A percentile compares a stretch with the other conserved stretches of the same genome.
Conservation (phyloP, 2,797 vertebrate genomes). For the Mus spretus region DNA sequence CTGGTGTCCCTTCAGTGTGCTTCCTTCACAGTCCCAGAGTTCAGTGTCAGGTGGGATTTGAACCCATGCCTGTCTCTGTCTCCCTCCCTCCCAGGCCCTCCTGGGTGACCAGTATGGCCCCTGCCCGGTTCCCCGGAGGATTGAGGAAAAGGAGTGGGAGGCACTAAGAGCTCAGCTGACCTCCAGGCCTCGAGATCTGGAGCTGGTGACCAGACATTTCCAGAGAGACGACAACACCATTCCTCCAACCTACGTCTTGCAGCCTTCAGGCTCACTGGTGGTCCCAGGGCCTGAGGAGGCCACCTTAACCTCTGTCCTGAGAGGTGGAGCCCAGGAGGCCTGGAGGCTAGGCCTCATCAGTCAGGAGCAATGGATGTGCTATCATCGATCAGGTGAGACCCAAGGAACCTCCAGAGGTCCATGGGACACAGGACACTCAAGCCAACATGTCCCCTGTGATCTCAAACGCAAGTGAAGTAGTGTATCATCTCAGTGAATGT, state of each 20-base stretch:
- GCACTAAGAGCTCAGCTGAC: slow-evolving; percentile 88
- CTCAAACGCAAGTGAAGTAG: neutral
- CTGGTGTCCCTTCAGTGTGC: rapidly evolving
- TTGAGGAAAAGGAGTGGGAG: slow-evolving; percentile 90
- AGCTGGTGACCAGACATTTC: slow-evolving; percentile 89
- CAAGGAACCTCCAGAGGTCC: rapidly evolving
- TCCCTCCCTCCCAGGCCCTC: slow-evolving; percentile 87
- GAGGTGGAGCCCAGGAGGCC: slow-evolving; percentile 87
- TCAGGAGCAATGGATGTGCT: slow-evolving; percentile 86
- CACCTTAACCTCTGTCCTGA: slow-evolving; percentile 87
- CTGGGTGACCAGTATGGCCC: slow-evolving; percentile 91
- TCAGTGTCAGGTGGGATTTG: rapidly evolving
- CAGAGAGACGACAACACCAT: slow-evolving; percentile 89
- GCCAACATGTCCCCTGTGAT: neutral
- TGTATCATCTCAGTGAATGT: neutral
- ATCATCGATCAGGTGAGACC: slow-evolving; percentile 90
- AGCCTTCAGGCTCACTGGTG: slow-evolving; percentile 83
- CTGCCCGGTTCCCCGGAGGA: slow-evolving; percentile 87
- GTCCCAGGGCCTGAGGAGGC: slow-evolving; percentile 86
- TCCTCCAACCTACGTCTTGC: slow-evolving; percentile 91
- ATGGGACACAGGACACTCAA: no score
- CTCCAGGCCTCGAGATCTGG: slow-evolving; percentile 84
- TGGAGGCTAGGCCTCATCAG: slow-evolving; percentile 88
- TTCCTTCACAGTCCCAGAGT: neutral
- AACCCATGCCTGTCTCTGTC: neutral